These are phyloP conservation scores for Troglohyphantes excavatus DNA, from an alignment of 2,888 invertebrate species.

Conservation along the genomic window DNA sequence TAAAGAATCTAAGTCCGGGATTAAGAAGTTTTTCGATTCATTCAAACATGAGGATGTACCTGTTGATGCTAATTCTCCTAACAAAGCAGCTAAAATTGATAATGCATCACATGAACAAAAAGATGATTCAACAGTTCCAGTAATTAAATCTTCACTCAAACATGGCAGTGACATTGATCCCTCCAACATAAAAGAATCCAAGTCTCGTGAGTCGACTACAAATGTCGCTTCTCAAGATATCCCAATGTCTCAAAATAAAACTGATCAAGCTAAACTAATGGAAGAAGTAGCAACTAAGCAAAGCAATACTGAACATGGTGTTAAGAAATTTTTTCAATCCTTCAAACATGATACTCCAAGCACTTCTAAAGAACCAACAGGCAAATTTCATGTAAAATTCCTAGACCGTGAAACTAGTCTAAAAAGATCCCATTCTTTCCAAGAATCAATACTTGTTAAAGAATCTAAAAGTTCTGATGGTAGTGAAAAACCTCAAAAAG, in stretches of 20 bases:
- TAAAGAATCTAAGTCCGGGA: constrained; percentile 43
- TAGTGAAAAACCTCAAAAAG: constrained; percentile 26
- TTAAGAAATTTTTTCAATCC: constrained; percentile 53
- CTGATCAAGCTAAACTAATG: background rate
- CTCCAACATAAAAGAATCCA: background rate
- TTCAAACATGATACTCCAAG: constrained; percentile 32
- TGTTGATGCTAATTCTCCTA: background rate
- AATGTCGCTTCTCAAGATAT: background rate
- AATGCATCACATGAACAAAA: background rate
- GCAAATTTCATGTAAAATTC: constrained; percentile 23
- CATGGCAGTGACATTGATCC: background rate
- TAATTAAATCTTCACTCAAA: background rate
- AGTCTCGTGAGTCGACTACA: background rate
- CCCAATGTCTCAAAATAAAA: background rate
- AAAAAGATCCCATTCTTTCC: constrained; percentile 54
- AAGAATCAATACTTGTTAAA: constrained; percentile 43
- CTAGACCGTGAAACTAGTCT: constrained; percentile 21
- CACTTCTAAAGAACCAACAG: constrained; percentile 10
- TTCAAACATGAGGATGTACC: constrained; percentile 30
- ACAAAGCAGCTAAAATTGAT: background rate
- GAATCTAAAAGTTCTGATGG: background rate
- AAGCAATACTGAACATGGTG: constrained; percentile 21
- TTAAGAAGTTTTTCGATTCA: constrained; percentile 69
- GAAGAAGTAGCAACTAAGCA: background rate
- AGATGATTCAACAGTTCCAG: background rate